Conservation (phyloP, 37 sponge, comb jelly and placozoan species). For the Eunapius fragilis region DNA sequence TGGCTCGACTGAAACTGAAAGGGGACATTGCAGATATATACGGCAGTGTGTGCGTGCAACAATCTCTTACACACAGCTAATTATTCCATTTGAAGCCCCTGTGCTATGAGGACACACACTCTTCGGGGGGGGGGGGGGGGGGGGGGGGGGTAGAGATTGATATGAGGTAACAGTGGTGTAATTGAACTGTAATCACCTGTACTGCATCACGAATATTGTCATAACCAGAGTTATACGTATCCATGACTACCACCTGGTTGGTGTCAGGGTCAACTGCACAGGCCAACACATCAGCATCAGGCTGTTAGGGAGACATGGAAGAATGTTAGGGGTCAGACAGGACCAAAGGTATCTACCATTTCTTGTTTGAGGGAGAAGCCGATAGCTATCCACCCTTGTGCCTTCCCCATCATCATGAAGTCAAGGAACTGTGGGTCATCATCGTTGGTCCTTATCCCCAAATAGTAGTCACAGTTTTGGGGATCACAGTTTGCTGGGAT, state of each 20-base stretch:
- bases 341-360: conserved; percentile 12
- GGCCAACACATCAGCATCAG: background rate
- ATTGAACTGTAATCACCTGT: background rate
- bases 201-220: background rate
- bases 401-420: conserved; percentile 10
- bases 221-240: background rate
- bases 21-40: background rate
- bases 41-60: background rate
- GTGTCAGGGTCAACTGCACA: background rate
- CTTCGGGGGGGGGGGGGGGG: background rate
- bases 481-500: conserved; percentile 37
- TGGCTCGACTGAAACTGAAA: background rate
- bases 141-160: background rate
- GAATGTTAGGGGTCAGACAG: background rate
- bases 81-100: background rate
- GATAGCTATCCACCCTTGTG: conserved; percentile 21
- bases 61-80: background rate
- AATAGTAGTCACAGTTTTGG: conserved; percentile 13
- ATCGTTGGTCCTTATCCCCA: conserved; percentile 22
- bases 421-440: conserved; percentile 10
- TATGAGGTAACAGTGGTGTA: no score
- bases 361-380: conserved; percentile 8
- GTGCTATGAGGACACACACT: background rate
- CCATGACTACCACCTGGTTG: background rate
- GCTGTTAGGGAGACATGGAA: background rate